phyloP scores from a whole-genome alignment of 2,113 vertebrate species.

The Apodemus speciosus region DNA sequence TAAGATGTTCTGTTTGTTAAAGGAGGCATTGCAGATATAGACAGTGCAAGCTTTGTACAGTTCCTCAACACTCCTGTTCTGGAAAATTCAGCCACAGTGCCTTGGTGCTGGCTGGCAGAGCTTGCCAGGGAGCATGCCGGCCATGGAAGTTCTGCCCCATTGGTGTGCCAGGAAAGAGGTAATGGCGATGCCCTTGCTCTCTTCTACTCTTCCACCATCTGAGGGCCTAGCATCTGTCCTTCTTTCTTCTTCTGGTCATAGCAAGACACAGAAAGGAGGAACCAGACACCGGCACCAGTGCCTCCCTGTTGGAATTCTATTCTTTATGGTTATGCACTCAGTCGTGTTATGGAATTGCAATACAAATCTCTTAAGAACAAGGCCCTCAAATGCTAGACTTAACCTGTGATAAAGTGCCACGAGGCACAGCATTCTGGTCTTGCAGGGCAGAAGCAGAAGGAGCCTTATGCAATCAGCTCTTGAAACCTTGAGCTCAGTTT shows the following conservation, averaged over 20 bases:
- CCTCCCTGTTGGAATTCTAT: neutral
- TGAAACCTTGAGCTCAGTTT: neutral
- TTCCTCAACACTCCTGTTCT: neutral
- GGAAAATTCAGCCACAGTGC: neutral
- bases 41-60: neutral
- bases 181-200: neutral
- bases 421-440: accelerated
- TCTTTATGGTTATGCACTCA: neutral
- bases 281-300: too few species aligned
- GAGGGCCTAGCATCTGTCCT: neutral
- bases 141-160: too few species aligned
- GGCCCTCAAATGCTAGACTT: neutral
- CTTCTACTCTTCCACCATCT: neutral
- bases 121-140: too few species aligned
- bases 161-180: neutral
- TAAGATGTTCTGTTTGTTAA: neutral
- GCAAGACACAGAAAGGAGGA: neutral
- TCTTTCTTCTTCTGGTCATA: neutral
- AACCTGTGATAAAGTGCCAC: neutral
- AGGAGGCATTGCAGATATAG: neutral
- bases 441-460: neutral
- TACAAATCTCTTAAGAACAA: neutral
- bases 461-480: neutral
- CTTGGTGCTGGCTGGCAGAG: neutral
- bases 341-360: neutral